These are phyloP conservation scores for Ptychobarbus kaznakovi DNA, from an alignment of 2,797 vertebrate species.

Conservation along the genomic window DNA sequence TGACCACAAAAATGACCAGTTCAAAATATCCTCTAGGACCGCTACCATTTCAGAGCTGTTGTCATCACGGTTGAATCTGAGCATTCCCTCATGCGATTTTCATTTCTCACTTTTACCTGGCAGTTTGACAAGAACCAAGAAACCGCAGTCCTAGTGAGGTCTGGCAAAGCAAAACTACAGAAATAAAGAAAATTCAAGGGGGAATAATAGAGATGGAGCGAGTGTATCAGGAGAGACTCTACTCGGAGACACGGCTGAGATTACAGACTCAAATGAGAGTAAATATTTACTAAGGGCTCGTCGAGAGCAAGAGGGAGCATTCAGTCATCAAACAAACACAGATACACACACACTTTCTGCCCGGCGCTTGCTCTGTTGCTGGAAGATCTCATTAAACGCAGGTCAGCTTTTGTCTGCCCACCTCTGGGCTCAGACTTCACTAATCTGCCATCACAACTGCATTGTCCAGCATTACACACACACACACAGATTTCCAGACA, in stretches of 20 bases:
- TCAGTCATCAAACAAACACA: constrained; percentile 51
- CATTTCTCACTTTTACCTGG: constrained; percentile 1
- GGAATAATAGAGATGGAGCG: constrained; percentile 34
- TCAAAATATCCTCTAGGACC: background rate
- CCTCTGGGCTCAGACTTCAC: constrained; percentile 55
- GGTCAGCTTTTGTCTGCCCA: constrained; percentile 55
- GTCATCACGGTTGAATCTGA: background rate
- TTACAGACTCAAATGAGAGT: constrained; percentile 52
- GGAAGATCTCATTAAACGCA: constrained; percentile 59
- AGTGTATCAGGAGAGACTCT: constrained; percentile 32
- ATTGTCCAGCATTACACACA: constrained; percentile 50
- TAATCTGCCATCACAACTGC: constrained; percentile 60
- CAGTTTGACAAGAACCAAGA: constrained; percentile 27
- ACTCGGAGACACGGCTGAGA: constrained; percentile 45
- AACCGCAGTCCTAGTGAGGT: constrained; percentile 29
- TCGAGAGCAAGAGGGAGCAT: constrained; percentile 41
- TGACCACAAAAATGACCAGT: background rate
- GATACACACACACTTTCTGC: constrained; percentile 20
- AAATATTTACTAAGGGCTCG: constrained; percentile 57
- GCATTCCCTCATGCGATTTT: background rate
- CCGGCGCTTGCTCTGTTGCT: constrained; percentile 38
- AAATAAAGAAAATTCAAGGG: constrained; percentile 45
- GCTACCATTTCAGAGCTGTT: background rate
- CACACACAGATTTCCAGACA: constrained; percentile 54
- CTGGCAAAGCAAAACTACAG: constrained; percentile 31